Evolutionary conservation across 1,140 invertebrate species (phyloP).

Genomic region (Calosoma granatense): DNA sequence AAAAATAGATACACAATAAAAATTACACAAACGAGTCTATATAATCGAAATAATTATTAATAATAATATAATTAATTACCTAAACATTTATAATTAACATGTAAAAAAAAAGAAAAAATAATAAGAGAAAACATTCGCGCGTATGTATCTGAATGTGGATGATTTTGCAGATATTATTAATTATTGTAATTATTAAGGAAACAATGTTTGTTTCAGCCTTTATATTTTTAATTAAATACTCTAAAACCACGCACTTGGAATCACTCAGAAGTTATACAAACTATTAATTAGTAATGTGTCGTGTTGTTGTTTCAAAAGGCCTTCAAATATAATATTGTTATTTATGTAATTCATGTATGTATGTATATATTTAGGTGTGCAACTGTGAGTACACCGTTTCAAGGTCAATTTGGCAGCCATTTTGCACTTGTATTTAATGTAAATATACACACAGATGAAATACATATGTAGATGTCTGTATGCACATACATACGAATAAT

Average conservation of each 20-base stretch:
- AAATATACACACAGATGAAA: too few species aligned
- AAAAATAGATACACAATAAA: not conserved
- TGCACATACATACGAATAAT: too few species aligned
- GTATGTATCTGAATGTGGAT: too few species aligned
- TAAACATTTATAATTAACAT: not conserved
- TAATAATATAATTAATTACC: not conserved
- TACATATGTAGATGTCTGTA: too few species aligned
- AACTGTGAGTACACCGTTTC: not conserved
- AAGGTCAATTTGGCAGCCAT: slow-evolving; percentile 2
- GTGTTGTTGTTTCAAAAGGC: slow-evolving; percentile 7
- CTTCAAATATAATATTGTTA: not conserved
- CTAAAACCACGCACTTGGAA: slow-evolving; percentile 7
- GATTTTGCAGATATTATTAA: slow-evolving; percentile 7
- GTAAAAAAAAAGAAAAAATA: slow-evolving; percentile 7
- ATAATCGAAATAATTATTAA: slow-evolving; percentile 2
- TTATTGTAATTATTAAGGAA: slow-evolving; percentile 11
- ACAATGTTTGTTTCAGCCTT: slow-evolving; percentile 12
- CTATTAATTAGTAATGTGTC: too few species aligned
- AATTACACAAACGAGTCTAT: not conserved
- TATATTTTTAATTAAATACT: slow-evolving; percentile 13
- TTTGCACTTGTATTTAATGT: too few species aligned
- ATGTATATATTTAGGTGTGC: too few species aligned
- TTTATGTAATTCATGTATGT: too few species aligned
- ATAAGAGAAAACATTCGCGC: slow-evolving; percentile 1
- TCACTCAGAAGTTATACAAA: slow-evolving; percentile 9